Base-by-base conservation (phyloP, 2,888 invertebrate species). In the Drosophila antonietae region DNA sequence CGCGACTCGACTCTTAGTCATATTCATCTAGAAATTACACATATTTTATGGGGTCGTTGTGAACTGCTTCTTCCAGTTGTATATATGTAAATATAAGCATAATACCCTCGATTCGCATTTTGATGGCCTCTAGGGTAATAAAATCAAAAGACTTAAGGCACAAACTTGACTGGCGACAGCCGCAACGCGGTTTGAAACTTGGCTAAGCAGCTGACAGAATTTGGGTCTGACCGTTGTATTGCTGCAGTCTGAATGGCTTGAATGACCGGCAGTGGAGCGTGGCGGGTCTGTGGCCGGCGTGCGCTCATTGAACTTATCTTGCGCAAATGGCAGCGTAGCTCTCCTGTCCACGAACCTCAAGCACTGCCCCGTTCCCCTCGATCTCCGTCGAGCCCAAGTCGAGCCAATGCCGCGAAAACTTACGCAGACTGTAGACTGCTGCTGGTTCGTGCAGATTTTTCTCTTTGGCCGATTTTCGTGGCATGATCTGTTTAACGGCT, bases 401-500 rank as follows among this genome's bases (percentile, higher is more conserved):
- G 20, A 20, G 35, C 3, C 10, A 20, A 37, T 43, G 57, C 39
- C 41, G 51, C 47, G 63, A 75, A 77, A 61, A 56, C 65, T 64
- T 70, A 67, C 66, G 71, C 71, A 71, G 67, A 56, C 52, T 33
- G 53, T 41, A 62, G 75, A 66, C 72, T 61, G 64, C 60, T 46
- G 60, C 58, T 66, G 71, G 52, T 75, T 73, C 88, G 78, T 80
- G 82, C 80, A 66, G 73, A 84, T 81, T 85, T 85, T 89, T 85
- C 85, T 87, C 78, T 84, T 73, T 84, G 89, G 88, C 85, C 89
- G 85, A 89, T 89, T 89, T 86, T 78, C 80, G 76, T 85, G 75
- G 83, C 82, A 89, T 89, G 89, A 85, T 88, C 88, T 82, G 78
- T 86, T 89, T 89, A 81, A 88, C 84, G 80, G 86, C 83, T 89